Conservation (phyloP, 2,113 vertebrate species). For the Python bivittatus region DNA sequence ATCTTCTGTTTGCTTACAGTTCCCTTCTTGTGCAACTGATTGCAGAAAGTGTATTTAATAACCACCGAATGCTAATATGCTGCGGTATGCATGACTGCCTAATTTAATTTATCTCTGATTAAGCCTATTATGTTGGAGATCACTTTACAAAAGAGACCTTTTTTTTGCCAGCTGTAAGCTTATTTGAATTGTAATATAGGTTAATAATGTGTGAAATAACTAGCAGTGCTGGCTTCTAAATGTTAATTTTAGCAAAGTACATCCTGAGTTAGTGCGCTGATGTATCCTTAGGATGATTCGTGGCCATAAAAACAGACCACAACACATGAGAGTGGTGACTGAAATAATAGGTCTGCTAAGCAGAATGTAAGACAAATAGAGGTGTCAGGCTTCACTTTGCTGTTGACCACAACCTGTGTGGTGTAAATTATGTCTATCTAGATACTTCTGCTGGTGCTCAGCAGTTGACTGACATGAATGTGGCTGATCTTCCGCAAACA, state of each 20-base stretch:
- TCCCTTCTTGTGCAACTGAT: slow-evolving; percentile 71
- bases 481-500: too few species aligned
- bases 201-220: slow-evolving; percentile 87
- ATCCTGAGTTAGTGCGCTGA: slow-evolving; percentile 59
- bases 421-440: background rate
- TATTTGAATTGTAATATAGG: slow-evolving; percentile 86
- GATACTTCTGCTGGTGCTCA: background rate
- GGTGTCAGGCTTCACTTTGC: background rate
- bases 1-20: slow-evolving; percentile 76
- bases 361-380: background rate
- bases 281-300: slow-evolving; percentile 37
- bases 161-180: slow-evolving; percentile 81
- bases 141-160: slow-evolving; percentile 79
- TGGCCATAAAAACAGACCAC: slow-evolving; percentile 8
- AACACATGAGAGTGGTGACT: slow-evolving; percentile 27
- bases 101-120: slow-evolving; percentile 88
- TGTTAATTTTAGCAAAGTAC: slow-evolving; percentile 78
- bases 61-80: slow-evolving; percentile 78
- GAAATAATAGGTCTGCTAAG: slow-evolving; percentile 12
- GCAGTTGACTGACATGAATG: background rate
- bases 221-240: slow-evolving; percentile 77
- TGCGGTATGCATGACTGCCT: slow-evolving; percentile 79
- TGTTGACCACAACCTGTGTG: accelerated
- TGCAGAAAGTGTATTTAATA: slow-evolving; percentile 81
- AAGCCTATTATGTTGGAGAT: slow-evolving; percentile 86